These are phyloP conservation scores for Mastacembelus armatus DNA, from an alignment of 2,797 vertebrate genomes.

Conservation along the genomic window DNA sequence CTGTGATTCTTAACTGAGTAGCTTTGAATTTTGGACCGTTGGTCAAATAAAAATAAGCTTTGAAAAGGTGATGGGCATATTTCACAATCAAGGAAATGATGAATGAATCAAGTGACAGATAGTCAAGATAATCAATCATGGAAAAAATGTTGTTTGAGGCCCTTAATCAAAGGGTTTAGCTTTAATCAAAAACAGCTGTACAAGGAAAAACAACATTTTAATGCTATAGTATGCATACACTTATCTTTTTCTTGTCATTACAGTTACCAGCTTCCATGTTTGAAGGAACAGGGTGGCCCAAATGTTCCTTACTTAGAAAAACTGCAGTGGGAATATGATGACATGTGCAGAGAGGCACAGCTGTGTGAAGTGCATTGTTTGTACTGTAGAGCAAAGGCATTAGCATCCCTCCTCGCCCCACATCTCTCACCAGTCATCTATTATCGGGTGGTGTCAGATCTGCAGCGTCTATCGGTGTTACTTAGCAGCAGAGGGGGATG, in stretches of 20 bases:
- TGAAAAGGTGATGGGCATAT: too few species aligned
- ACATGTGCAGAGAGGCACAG: conserved; percentile 36
- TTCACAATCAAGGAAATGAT: too few species aligned
- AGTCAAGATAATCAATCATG: not conserved
- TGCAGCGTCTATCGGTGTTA: conserved; percentile 51
- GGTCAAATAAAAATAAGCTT: not conserved
- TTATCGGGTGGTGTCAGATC: conserved; percentile 60
- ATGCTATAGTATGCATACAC: not conserved
- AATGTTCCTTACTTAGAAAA: conserved; percentile 22
- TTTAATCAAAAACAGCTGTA: too few species aligned
- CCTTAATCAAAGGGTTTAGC: not conserved
- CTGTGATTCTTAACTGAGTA: too few species aligned
- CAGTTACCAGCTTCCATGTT: not conserved
- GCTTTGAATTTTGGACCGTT: not conserved
- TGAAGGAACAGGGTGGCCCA: conserved; percentile 33
- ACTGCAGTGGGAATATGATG: conserved; percentile 24
- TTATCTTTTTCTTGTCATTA: not conserved
- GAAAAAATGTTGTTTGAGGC: not conserved
- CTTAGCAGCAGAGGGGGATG: conserved; percentile 63
- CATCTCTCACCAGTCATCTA: conserved; percentile 47
- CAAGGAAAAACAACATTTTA: not conserved
- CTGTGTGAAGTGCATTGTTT: conserved; percentile 44
- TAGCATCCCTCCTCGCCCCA: conserved; percentile 24
- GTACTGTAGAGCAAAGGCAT: conserved; percentile 29
- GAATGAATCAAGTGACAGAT: not conserved